Conservation (phyloP, 2,888 invertebrate genomes). For the Dysmachus trigonus region DNA sequence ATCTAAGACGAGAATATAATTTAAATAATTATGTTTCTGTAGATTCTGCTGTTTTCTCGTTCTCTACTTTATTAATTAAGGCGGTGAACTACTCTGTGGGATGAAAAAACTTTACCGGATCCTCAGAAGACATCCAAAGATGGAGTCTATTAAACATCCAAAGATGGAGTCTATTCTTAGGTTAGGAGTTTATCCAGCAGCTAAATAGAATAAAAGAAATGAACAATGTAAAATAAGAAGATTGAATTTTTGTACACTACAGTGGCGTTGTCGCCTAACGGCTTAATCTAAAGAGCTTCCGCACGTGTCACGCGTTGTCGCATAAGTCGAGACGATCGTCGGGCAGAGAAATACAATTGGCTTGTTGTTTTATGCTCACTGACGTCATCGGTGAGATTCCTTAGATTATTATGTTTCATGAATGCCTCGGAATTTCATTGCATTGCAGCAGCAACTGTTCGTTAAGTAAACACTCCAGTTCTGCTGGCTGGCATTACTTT, state of each 20-base stretch:
- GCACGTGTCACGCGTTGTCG: not conserved
- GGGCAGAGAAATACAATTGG: not conserved
- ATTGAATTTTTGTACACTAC: not conserved
- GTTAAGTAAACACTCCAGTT: not conserved
- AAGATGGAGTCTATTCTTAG: not conserved
- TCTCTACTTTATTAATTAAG: not conserved
- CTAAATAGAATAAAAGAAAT: not conserved
- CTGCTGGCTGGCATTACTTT: not conserved
- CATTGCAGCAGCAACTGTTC: not conserved
- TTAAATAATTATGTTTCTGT: not conserved
- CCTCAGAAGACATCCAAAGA: not conserved
- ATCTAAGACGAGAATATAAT: not conserved
- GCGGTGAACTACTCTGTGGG: not conserved
- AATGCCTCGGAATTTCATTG: not conserved
- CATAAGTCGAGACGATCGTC: not conserved
- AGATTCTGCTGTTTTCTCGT: not conserved
- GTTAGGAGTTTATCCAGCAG: not conserved
- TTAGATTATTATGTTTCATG: not conserved
- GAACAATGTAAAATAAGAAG: not conserved
- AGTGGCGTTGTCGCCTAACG: not conserved
- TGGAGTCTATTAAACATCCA: not conserved
- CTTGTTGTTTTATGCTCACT: not conserved
- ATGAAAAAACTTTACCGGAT: not conserved
- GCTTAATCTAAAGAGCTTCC: not conserved
- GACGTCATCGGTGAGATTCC: not conserved